phyloP scores from a whole-genome alignment of 2,888 invertebrate species.

The Byasa hedistus region DNA sequence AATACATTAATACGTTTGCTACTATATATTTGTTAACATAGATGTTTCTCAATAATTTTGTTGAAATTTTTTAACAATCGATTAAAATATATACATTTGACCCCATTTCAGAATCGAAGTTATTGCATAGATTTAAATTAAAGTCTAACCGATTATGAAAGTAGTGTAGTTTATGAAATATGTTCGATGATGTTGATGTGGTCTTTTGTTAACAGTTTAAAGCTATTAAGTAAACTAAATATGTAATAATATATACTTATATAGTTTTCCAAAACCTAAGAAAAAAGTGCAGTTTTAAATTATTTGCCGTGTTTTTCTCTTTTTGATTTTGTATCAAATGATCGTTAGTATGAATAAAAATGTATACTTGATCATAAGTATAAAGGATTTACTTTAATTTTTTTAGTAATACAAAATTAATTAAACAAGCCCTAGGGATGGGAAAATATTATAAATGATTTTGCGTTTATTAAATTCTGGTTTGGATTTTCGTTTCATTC shows the following conservation, averaged over 20 bases:
- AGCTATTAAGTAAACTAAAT: too few relatives aligned
- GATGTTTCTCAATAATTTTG: constrained; percentile 1
- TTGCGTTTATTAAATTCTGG: not conserved
- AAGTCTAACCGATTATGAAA: not conserved
- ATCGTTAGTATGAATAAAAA: too few relatives aligned
- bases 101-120: not conserved
- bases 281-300: too few relatives aligned
- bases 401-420: too few relatives aligned
- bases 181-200: not conserved
- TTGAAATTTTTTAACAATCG: constrained; percentile 2
- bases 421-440: not conserved
- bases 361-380: too few relatives aligned
- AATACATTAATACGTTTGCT: not conserved
- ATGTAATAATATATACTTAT: too few relatives aligned
- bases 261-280: too few relatives aligned
- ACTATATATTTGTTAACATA: not conserved
- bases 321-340: too few relatives aligned
- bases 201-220: too few relatives aligned
- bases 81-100: not conserved
- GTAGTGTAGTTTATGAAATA: constrained; percentile 1
- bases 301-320: too few relatives aligned
- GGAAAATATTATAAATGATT: not conserved
- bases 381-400: too few relatives aligned
- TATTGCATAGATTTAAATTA: not conserved
- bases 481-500: not conserved